Base-by-base conservation (phyloP, 2,888 invertebrate genomes). In the Orthonychiurus folsomi region DNA sequence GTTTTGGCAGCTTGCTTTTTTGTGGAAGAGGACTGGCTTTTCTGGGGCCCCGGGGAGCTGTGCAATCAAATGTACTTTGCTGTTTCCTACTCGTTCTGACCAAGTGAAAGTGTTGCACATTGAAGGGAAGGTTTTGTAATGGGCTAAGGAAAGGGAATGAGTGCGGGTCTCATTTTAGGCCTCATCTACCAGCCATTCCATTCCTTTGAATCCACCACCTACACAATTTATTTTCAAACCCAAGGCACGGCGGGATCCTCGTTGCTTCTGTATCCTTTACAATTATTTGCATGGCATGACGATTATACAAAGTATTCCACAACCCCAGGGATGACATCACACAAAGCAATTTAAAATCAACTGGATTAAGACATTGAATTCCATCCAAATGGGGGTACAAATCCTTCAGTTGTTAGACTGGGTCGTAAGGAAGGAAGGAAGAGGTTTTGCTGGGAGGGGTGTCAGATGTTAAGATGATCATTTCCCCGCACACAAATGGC, bases 41-140 rank as follows among this genome's bases (percentile, higher is more conserved):
- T 55, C 24, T 20, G 27, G 61, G 50, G 61, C 63, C 63, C 63
- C 60, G 58, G 63, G 63, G 66, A 66, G 59, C 52, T 53, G 53
- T 52, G 63, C 63, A 66, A 66, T 66, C 66, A 66, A 63, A 63
- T 63, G 61, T 62, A 61, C 59, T 66, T 62, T 61, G 53, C 61
- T 61, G 55, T 37, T 37, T 15, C 37, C 15, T 37, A 9, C 37
- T 15, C 15, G 9, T 37, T 37, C 15, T 37, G 9, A 9, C 37
- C 37, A 15, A 37, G 9, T 37, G 5, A 37, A 37, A 37, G 37
- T 37, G 37, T 15, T 37, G 9, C 15, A 37, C 37, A 37, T 15
- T 9, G 9, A 37, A 15, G 37, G 37, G 15, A 37, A 5, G 9
- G 37, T 37, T 15, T 15, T 37, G 5, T 15, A n/a, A n/a, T 5